These are phyloP conservation scores for Archegozetes longisetosus DNA, from an alignment of 1,140 invertebrate species.

Conservation along the genomic window DNA sequence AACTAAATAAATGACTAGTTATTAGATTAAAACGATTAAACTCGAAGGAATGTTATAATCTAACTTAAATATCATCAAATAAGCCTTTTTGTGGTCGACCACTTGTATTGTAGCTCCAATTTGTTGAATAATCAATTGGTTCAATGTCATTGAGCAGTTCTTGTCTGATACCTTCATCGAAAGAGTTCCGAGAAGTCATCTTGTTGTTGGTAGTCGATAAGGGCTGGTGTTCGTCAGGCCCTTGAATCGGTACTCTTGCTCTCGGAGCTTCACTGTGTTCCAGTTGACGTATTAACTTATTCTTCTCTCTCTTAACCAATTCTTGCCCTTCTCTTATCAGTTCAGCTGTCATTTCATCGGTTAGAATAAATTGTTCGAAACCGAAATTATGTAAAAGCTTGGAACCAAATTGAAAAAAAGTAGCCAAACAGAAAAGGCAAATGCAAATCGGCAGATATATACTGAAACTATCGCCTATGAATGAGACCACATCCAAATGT, in stretches of 20 bases:
- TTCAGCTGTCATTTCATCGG: constrained; percentile 82
- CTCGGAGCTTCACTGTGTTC: neutral
- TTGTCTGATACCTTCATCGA: neutral
- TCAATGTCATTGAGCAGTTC: neutral
- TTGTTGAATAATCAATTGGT: neutral
- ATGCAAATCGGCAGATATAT: constrained; percentile 98
- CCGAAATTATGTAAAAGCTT: constrained; percentile 65
- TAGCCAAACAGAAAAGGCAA: constrained; percentile 77
- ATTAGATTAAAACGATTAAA: too few species aligned
- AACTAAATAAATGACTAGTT: too few species aligned
- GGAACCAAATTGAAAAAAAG: constrained; percentile 86
- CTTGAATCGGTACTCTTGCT: neutral
- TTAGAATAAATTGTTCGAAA: constrained; percentile 86
- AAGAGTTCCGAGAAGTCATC: neutral
- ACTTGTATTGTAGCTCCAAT: neutral
- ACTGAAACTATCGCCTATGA: constrained; percentile 95
- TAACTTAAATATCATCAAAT: neutral
- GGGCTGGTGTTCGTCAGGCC: neutral
- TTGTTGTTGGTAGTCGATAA: neutral
- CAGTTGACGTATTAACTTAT: constrained; percentile 2
- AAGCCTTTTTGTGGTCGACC: neutral
- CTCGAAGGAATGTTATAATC: too few species aligned
- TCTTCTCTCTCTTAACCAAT: constrained; percentile 48
- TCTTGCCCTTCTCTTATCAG: constrained; percentile 81
- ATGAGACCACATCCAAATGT: constrained; percentile 93